Base-by-base conservation (phyloP, 2,888 invertebrate species). In the Patella pellucida region DNA sequence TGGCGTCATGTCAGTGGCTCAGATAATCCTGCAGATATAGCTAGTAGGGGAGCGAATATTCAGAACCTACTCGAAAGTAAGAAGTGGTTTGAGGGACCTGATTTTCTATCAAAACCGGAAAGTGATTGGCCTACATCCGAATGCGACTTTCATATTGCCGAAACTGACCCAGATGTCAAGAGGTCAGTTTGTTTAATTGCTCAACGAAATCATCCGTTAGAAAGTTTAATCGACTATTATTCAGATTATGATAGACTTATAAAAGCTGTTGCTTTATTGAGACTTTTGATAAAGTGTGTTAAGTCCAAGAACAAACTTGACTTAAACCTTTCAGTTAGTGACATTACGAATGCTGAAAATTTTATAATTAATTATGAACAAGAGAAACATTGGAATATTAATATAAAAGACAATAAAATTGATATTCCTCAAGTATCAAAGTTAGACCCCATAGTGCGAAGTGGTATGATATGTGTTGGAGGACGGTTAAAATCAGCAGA, bases 11-110 rank as follows among this genome's bases (percentile, higher is more conserved):
- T 81, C 14, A 52, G 62, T 16, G 19, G 78, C 9, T 19, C 16
- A 14, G 51, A 5, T 23, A 81, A 81, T 62, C 78, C 77, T 14
- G 78, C 75, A 2, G 81, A 73, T 71, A n/a, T 68, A 16, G 76
- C 71, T 15, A 68, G 76, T 23, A 71, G 77, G 71, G 76, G 79
- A 16, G 16, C n/a, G 15, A 16, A 15, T n/a, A n/a, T 50, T 19
- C 12, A 70, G 16, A 51, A 70, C 23, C 16, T 70, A 23, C n/a
- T 54, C 11, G 14, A 72, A 16, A 72, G 41, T 27, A 23, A 19
- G 15, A 23, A 16, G 12, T 70, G 70, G 70, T 50, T 70, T 51
- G 19, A 70, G 41, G 70, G 70, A 50, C 70, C 70, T 16, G 50
- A 70, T 4, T 70, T 70, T 70, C 50, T 70, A 16, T 15, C 16